phyloP scores from a whole-genome alignment of 2,888 invertebrate species.

The Sarcophaga variegata region DNA sequence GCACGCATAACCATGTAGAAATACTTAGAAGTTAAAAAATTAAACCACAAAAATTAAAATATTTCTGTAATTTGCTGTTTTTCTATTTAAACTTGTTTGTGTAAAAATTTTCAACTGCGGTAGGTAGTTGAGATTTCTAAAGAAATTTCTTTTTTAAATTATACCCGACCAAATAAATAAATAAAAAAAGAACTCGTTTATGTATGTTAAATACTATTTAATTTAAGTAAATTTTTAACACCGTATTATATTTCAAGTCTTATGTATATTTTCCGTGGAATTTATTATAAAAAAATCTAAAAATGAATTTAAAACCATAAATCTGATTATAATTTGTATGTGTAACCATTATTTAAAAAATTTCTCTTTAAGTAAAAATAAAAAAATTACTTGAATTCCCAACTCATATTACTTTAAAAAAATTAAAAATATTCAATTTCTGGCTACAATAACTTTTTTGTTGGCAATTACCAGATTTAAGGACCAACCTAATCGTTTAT shows the following conservation, averaged over 20 bases:
- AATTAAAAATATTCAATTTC: background rate
- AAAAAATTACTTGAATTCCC: constrained; percentile 42
- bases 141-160: background rate
- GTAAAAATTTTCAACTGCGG: background rate
- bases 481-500: background rate
- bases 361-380: constrained; percentile 2
- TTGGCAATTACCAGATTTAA: constrained; percentile 6
- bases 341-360: background rate
- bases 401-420: constrained; percentile 42
- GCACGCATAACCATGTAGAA: too few relatives aligned
- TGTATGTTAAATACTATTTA: constrained; percentile 6
- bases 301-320: background rate
- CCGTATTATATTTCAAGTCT: constrained; percentile 10
- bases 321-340: constrained; percentile 14
- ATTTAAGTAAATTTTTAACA: constrained; percentile 30
- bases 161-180: background rate
- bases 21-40: too few relatives aligned
- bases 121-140: constrained; percentile 18
- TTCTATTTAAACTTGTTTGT: background rate
- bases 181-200: background rate
- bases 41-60: background rate
- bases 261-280: constrained; percentile 9
- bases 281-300: background rate
- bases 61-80: background rate
- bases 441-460: background rate